These are phyloP conservation scores for Epicampocera succincta DNA, from an alignment of 2,888 invertebrate genomes.

Conservation along the genomic window DNA sequence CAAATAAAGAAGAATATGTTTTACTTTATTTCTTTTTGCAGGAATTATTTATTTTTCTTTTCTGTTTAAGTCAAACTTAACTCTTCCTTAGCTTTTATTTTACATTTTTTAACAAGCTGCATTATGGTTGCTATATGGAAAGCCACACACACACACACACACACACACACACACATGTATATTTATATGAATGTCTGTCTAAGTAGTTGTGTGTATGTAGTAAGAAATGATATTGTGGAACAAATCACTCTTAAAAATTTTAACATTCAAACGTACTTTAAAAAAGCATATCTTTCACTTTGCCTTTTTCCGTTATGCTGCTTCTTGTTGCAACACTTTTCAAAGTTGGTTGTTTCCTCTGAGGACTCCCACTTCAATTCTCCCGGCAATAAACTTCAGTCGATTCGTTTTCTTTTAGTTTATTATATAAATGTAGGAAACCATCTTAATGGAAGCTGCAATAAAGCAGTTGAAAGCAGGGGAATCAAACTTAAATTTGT, in stretches of 20 bases:
- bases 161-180: neutral
- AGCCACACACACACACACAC: neutral
- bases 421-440: neutral
- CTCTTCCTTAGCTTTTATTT: conserved; percentile 31
- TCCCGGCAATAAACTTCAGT: conserved; percentile 57
- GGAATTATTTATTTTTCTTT: conserved; percentile 26
- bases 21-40: conserved; percentile 21
- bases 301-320: neutral
- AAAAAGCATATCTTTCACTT: conserved; percentile 1
- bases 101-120: conserved; percentile 13
- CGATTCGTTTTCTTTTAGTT: conserved; percentile 44
- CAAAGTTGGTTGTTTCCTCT: conserved; percentile 11
- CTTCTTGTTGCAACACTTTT: conserved; percentile 3
- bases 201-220: conserved; percentile 13
- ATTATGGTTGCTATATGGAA: conserved; percentile 25
- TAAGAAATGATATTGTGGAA: conserved; percentile 62
- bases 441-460: conserved; percentile 24
- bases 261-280: conserved; percentile 10
- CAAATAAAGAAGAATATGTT: conserved; percentile 59
- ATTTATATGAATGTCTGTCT: neutral
- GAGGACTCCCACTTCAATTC: neutral
- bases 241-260: conserved; percentile 55
- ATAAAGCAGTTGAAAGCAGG: conserved; percentile 2
- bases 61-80: conserved; percentile 35
- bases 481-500: conserved; percentile 45